Evolutionary conservation across 1,140 invertebrate species (phyloP).

Genomic region (Procambarus clarkii): DNA sequence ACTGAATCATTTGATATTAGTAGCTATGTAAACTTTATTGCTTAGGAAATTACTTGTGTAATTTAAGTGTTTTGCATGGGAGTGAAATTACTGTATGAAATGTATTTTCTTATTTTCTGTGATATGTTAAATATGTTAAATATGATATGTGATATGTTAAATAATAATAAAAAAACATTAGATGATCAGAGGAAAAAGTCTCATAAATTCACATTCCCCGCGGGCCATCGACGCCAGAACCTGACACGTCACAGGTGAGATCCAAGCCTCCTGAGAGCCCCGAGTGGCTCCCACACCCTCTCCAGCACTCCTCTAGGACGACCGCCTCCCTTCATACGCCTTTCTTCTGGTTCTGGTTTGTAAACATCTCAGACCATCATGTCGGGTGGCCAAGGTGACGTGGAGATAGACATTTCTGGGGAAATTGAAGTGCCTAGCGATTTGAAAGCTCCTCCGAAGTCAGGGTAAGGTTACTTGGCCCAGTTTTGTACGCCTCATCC

Average conservation of each 20-base stretch:
- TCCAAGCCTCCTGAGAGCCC: neutral
- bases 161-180: too few species aligned
- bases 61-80: too few species aligned
- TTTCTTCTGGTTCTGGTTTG: constrained; percentile 1
- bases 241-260: neutral
- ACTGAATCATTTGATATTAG: too few species aligned
- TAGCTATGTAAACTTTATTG: too few species aligned
- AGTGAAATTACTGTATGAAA: too few species aligned
- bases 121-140: too few species aligned
- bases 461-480: constrained; percentile 19
- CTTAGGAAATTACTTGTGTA: too few species aligned
- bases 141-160: too few species aligned
- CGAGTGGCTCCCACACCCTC: neutral
- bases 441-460: neutral
- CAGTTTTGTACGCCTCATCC: neutral
- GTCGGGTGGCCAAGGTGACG: constrained; percentile 34
- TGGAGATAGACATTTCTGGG: constrained; percentile 59
- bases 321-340: neutral
- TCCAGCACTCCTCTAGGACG: neutral
- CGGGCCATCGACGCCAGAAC: neutral
- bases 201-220: neutral
- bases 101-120: too few species aligned
- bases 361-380: constrained; percentile 42
- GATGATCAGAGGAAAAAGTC: neutral
- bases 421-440: constrained; percentile 36